phyloP scores from a whole-genome alignment of 2,797 vertebrate species.

The Apogon talboti region DNA sequence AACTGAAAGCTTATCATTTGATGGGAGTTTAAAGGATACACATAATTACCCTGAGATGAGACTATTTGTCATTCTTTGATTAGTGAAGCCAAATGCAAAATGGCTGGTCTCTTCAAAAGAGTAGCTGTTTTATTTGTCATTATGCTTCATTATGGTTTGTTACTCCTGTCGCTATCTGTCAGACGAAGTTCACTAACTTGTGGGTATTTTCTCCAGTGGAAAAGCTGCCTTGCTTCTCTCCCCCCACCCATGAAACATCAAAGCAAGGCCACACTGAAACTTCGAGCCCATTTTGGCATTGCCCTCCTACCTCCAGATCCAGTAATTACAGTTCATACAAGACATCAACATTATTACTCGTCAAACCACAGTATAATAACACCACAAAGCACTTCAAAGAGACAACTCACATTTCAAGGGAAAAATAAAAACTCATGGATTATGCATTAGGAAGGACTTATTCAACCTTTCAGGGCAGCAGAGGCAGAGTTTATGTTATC shows the following conservation, averaged over 20 bases:
- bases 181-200: conserved; percentile 58
- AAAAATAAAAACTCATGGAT: conserved; percentile 79
- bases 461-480: conserved; percentile 62
- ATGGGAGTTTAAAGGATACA: conserved; percentile 53
- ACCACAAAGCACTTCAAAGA: conserved; percentile 81
- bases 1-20: conserved; percentile 56
- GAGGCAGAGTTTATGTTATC: conserved; percentile 42
- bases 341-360: conserved; percentile 84
- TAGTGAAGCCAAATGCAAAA: conserved; percentile 57
- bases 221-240: conserved; percentile 38
- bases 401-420: conserved; percentile 78
- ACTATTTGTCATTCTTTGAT: conserved; percentile 57
- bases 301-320: conserved; percentile 79
- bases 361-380: conserved; percentile 80
- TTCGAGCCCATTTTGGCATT: conserved; percentile 78
- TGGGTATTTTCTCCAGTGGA: conserved; percentile 63
- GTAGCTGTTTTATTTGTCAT: conserved; percentile 65
- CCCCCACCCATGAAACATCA: conserved; percentile 68
- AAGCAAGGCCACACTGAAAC: conserved; percentile 78
- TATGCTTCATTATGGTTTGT: conserved; percentile 71
- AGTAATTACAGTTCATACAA: conserved; percentile 84
- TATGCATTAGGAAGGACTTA: conserved; percentile 73
- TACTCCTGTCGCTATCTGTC: conserved; percentile 50
- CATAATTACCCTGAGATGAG: conserved; percentile 57
- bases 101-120: conserved; percentile 56